These are phyloP conservation scores for Lordiphosa stackelbergi DNA, from an alignment of 1,140 invertebrate species.

Conservation along the genomic window DNA sequence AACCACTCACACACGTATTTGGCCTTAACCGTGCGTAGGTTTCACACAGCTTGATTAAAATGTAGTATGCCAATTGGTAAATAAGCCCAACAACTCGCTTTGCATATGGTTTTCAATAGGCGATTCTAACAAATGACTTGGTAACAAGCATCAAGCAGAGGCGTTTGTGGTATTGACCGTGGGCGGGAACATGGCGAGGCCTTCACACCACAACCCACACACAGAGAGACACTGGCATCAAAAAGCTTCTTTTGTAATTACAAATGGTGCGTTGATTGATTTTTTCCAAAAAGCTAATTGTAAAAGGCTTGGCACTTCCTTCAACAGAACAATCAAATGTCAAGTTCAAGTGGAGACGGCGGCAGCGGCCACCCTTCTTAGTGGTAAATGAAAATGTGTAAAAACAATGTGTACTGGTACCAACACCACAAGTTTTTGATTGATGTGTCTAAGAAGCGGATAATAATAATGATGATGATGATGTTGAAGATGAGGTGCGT, in stretches of 20 bases:
- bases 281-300: constrained; percentile 59
- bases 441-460: constrained; percentile 37
- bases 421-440: constrained; percentile 33
- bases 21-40: constrained; percentile 67
- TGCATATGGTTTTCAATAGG: constrained; percentile 44
- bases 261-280: constrained; percentile 69
- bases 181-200: constrained; percentile 50
- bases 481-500: constrained; percentile 28
- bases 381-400: constrained; percentile 7
- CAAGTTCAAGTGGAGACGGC: constrained; percentile 42
- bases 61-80: constrained; percentile 62
- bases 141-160: constrained; percentile 55
- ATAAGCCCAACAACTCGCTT: constrained; percentile 41
- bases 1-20: constrained; percentile 34
- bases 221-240: constrained; percentile 5
- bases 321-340: constrained; percentile 28
- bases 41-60: constrained; percentile 63
- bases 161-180: constrained; percentile 52
- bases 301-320: constrained; percentile 43
- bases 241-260: constrained; percentile 55
- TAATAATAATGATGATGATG: constrained; percentile 34
- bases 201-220: constrained; percentile 40
- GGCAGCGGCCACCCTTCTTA: constrained; percentile 10
- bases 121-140: constrained; percentile 59
- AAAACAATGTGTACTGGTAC: constrained; percentile 40